A percentile compares a stretch with the other conserved stretches of the same genome.
Conservation (phyloP, 2,113 vertebrate genomes). For the Engraulis encrasicolus region DNA sequence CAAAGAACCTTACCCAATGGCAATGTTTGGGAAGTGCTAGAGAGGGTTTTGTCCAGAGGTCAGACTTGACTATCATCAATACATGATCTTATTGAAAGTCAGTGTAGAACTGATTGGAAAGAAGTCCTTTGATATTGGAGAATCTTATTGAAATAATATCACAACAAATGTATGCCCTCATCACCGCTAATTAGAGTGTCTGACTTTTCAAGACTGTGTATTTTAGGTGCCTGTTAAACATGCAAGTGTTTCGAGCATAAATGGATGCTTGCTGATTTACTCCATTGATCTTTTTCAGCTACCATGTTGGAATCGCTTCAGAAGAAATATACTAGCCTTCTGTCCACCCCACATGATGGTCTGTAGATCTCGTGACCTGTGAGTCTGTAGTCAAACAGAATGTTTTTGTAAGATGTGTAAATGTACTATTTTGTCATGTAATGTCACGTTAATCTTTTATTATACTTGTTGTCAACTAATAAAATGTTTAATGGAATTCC, state of each 20-base stretch:
- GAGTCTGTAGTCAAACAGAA: not conserved
- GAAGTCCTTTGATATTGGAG: too few species aligned
- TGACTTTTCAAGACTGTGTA: too few species aligned
- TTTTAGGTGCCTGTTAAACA: not conserved
- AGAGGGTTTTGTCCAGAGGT: too few species aligned
- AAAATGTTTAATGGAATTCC: slow-evolving; percentile 2
- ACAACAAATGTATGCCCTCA: too few species aligned
- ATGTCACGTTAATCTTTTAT: not conserved
- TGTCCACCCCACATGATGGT: slow-evolving; percentile 47
- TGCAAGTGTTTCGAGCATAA: not conserved
- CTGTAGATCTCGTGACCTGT: not conserved
- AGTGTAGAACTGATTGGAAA: too few species aligned
- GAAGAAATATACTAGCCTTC: slow-evolving; percentile 51
- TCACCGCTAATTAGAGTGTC: too few species aligned
- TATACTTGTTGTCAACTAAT: not conserved
- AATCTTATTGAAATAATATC: too few species aligned
- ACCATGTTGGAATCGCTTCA: slow-evolving; percentile 64
- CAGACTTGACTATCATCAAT: too few species aligned
- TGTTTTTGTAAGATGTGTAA: not conserved
- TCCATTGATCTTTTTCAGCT: slow-evolving; percentile 50
- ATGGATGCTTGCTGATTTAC: not conserved
- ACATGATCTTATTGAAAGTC: too few species aligned
- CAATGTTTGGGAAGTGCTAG: too few species aligned
- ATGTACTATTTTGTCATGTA: not conserved
- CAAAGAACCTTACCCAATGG: too few species aligned